Base-by-base conservation (phyloP, 2,113 vertebrate species). In the Ctenodactylus gundi region DNA sequence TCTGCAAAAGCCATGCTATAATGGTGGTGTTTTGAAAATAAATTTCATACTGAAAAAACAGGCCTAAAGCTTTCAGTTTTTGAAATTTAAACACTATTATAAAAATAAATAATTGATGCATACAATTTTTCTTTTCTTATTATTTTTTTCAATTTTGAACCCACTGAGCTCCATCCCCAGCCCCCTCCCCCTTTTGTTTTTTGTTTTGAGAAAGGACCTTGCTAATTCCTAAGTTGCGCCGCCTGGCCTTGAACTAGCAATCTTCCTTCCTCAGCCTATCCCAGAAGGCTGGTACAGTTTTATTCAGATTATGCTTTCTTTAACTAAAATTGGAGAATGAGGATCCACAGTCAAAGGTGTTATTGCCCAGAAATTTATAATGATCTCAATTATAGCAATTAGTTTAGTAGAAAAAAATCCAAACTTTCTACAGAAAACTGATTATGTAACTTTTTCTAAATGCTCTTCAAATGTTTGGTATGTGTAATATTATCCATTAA, bases 341-440 rank as follows among this genome's bases (percentile, higher is more conserved):
- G 34, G 44, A 8, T 51, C 29, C 78, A n/a, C 68, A 34, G 49
- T 13, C 34, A 78, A 64, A 90, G 39, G 4, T 49, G 4, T 72
- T 85, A 86, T 80, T 90, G 67, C 23, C 49, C 91, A 82, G 51
- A 78, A 83, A 89, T 60, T 60, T 94, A 80, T 67, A 92, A n/a
- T 90, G 41, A 82, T 88, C 10, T 46, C 68, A 89, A 12, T 39
- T 78, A 17, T 76, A 80, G 18, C 83, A 91, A 88, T 72, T 93
- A 70, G n/a, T 51, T 73, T 39, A 88, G 34, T 65, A 83, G 23
- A 39, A 18, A 81, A 92, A 72, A 78, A 75, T 44, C 41, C 51
- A 64, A 83, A 62, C 36, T 83, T 91, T 65, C 21, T 83, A 49
- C 12, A 75, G 73, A 88, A 95, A 88, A 58, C 23, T n/a, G 25